Percentiles rank a stretch among this genome's conserved stretches.
These are phyloP conservation scores for Automeris io DNA, from an alignment of 2,888 invertebrate species.

Conservation along the genomic window DNA sequence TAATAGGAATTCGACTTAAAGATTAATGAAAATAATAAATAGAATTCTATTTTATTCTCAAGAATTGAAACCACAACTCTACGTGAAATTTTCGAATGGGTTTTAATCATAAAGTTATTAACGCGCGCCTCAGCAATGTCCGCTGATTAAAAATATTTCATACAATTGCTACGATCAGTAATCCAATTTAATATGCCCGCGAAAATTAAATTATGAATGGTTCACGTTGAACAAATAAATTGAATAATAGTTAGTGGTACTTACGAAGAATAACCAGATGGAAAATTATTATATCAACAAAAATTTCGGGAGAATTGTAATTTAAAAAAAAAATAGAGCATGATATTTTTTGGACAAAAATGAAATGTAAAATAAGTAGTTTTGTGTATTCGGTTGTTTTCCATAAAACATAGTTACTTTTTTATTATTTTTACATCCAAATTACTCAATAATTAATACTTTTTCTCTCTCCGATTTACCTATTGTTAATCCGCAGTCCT, in stretches of 20 bases:
- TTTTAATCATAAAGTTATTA: slow-evolving; percentile 29
- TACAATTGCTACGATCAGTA: slow-evolving; percentile 15
- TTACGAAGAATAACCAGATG: slow-evolving; percentile 34
- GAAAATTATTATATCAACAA: slow-evolving; percentile 43
- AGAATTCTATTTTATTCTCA: neutral
- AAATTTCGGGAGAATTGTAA: too few species aligned
- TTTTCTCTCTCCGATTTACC: too few species aligned
- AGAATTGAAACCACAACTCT: neutral
- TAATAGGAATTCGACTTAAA: too few species aligned
- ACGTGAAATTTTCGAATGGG: slow-evolving; percentile 11
- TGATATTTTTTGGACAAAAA: too few species aligned
- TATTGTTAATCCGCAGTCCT: too few species aligned
- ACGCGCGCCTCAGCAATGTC: slow-evolving; percentile 19
- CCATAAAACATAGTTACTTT: too few species aligned
- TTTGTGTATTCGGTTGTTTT: too few species aligned
- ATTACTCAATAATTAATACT: too few species aligned
- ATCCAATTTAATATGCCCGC: slow-evolving; percentile 17
- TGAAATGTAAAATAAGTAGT: too few species aligned
- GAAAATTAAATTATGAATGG: slow-evolving; percentile 22
- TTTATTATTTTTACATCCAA: too few species aligned
- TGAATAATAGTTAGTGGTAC: slow-evolving; percentile 12
- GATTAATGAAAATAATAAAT: neutral
- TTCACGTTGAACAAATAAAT: slow-evolving; percentile 18
- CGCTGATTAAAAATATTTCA: slow-evolving; percentile 24
- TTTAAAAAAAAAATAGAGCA: too few species aligned